Base-by-base conservation (phyloP, 2,797 vertebrate genomes). In the Channallabes apus region DNA sequence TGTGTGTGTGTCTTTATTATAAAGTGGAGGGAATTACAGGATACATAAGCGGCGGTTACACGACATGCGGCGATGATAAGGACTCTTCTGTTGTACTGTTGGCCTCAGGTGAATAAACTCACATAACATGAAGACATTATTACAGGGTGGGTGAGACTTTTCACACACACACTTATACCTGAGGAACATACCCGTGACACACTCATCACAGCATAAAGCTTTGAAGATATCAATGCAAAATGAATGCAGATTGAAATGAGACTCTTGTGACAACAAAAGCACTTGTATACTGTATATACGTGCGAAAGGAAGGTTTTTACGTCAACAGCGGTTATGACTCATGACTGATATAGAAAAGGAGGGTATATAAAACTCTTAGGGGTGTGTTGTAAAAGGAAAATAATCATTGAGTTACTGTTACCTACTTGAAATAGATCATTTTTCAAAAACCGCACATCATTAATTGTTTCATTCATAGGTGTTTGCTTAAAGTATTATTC, bases 11-110 rank as follows among this genome's bases (percentile, higher is more conserved):
- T 84, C 82, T 86, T 87, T 93, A 93, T 94, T 92, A 93, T 91
- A 93, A 90, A 86, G 84, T 87, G 62, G 87, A 82, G 88, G 83
- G 91, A 93, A 92, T 92, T 91, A 92, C 87, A 92, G 92, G 84
- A 85, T 83, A 89, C 88, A 92, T 87, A 86, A 32, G 86, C 80
- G 0, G 90, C 87, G 87, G 91, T 94, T 93, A 91, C 90, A 90
- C 86, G 80, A 90, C 90, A 92, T 91, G 89, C 90, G 88, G 88
- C 84, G 35, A 67, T 89, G 86, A 71, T 79, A 89, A 90, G 18
- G 82, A 91, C 87, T 78, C 86, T 75, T 78, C 84, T 73, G 77
- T 69, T 7, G 4, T 85, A 58, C 24, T 18, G 68, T 69, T 82
- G 54, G 79, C 84, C 81, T 82, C 82, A 85, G 87, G 85, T 86